Evolutionary conservation across 37 sponge, comb jelly and placozoan genomes (phyloP), one percentile per base, ranked within the genome.

Genomic region (Beroe ovata): DNA sequence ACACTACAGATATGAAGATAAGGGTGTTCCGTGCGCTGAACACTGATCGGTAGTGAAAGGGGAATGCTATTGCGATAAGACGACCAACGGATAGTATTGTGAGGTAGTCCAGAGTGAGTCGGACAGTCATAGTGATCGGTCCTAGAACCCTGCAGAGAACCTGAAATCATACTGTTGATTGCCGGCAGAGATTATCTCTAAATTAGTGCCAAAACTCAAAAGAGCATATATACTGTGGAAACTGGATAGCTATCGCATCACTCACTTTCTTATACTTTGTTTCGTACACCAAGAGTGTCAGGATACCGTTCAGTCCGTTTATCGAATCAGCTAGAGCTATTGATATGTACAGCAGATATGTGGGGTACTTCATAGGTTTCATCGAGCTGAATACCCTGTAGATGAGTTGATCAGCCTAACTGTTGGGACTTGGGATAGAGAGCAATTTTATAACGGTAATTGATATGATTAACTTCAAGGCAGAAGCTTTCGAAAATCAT

Each of bases 111-210:
- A 71, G 36, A 8, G 71, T 71, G 29, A 71, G 21, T 20, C 71
- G 34, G 36, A 34, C 71, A 35, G 71, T 36, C 36, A 29, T 36
- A 8, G 71, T 36, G 18, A 71, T 34, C 29, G 71, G 71, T 30
- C 71, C 71, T 6, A 71, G 36, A 11, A 71, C 20, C 4, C 2
- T 34, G 20, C 71, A 71, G 38, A 71, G 71, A 8, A 29, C 3
- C 71, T 71, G 71, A 71, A 71, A 34, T 58, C 16, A 19, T 58
- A n/a, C n/a, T n/a, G n/a, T n/a, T n/a, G n/a, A n/a, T n/a, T n/a
- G n/a, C n/a, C n/a, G n/a, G n/a, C n/a, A n/a, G n/a, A n/a, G n/a
- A n/a, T n/a, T n/a, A n/a, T n/a, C n/a, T n/a, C n/a, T n/a, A n/a
- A n/a, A n/a, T n/a, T n/a, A n/a, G n/a, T n/a, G n/a, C n/a, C n/a